Evolutionary conservation across 2,888 invertebrate genomes (phyloP).

Genomic region (Camptogramma bilineatum): DNA sequence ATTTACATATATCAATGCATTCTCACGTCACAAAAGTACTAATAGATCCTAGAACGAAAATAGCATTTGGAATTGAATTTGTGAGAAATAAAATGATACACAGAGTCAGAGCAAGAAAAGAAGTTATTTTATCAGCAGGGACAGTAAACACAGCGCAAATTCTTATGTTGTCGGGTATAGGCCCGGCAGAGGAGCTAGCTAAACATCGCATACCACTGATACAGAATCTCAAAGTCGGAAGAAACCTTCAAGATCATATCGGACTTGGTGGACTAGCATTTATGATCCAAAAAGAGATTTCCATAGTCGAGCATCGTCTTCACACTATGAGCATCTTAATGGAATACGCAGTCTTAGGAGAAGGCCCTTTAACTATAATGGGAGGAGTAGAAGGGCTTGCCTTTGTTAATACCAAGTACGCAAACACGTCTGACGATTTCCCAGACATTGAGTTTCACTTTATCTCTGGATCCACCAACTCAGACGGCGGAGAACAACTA

Average conservation of each 20-base stretch:
- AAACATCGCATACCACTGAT: constrained; percentile 91
- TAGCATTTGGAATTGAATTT: constrained; percentile 94
- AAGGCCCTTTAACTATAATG: constrained; percentile 93
- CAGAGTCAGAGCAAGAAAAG: constrained; percentile 91
- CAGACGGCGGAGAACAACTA: constrained; percentile 93
- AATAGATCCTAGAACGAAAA: constrained; percentile 89
- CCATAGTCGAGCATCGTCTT: constrained; percentile 91
- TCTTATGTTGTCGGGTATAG: constrained; percentile 96
- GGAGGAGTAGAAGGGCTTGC: constrained; percentile 96
- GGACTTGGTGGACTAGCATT: constrained; percentile 94
- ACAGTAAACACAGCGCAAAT: constrained; percentile 97
- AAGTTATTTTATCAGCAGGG: constrained; percentile 96
- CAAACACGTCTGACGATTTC: constrained; percentile 91
- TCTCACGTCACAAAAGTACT: constrained; percentile 91
- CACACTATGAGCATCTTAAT: constrained; percentile 92
- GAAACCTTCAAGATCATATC: constrained; percentile 95
- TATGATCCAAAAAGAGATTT: constrained; percentile 90
- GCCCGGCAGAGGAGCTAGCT: constrained; percentile 89
- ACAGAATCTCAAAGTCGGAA: constrained; percentile 92
- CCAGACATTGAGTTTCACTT: constrained; percentile 97
- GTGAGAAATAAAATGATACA: constrained; percentile 89
- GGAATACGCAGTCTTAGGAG: constrained; percentile 93
- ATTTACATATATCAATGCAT: constrained; percentile 93
- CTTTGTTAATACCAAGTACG: constrained; percentile 95
- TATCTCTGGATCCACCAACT: constrained; percentile 93